Evolutionary conservation across 2,888 invertebrate species (phyloP).

Genomic region (Drosophila phalerata): DNA sequence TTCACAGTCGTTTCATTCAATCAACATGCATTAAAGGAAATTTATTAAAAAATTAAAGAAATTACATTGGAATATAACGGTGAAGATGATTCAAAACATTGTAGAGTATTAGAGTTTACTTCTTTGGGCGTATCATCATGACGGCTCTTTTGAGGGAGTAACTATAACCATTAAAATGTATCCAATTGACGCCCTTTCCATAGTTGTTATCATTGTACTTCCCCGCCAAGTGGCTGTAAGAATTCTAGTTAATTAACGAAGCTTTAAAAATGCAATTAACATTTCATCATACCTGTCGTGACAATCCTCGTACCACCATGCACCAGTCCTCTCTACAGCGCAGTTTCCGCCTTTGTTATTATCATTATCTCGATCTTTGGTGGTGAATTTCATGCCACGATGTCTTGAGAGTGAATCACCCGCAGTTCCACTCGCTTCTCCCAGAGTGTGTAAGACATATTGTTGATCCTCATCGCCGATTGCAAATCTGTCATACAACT

Average conservation of each 20-base stretch:
- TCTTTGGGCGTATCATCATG: conserved; percentile 18
- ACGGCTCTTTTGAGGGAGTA: conserved; percentile 1
- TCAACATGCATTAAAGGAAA: no score
- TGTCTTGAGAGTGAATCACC: not conserved
- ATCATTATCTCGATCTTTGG: conserved; percentile 7
- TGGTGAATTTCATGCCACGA: conserved; percentile 1
- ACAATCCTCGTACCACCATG: not conserved
- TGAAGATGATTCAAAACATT: not conserved
- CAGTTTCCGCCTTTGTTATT: not conserved
- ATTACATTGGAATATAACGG: no score
- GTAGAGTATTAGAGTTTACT: not conserved
- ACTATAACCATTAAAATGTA: not conserved
- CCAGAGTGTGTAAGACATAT: conserved; percentile 1
- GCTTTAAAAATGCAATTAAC: not conserved
- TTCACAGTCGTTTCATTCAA: no score
- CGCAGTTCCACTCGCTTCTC: not conserved
- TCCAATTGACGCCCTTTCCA: conserved; percentile 4
- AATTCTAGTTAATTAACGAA: not conserved
- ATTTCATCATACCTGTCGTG: not conserved
- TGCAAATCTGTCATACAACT: not conserved
- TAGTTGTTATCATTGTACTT: not conserved
- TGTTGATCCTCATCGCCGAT: not conserved
- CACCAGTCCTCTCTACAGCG: not conserved
- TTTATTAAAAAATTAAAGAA: no score
- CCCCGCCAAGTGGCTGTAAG: conserved; percentile 5